These are phyloP conservation scores for Eupithecia centaureata DNA, from an alignment of 2,888 invertebrate species.

Conservation along the genomic window DNA sequence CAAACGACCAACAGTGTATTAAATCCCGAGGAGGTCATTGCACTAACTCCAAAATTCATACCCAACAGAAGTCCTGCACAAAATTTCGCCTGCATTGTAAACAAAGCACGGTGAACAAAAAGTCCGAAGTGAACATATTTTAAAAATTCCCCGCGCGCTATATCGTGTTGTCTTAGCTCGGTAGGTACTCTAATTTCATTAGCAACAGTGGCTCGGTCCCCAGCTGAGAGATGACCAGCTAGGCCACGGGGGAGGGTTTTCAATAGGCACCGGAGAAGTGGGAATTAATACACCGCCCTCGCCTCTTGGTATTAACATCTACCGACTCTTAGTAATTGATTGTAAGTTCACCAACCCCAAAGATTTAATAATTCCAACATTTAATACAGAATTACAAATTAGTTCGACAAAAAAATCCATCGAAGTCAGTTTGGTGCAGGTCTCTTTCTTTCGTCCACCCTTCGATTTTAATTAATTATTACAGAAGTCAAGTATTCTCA, in stretches of 20 bases:
- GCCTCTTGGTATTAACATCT: neutral
- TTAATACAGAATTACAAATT: neutral
- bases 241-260: neutral
- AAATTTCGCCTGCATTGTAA: slow-evolving; percentile 46
- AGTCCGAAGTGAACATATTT: slow-evolving; percentile 46
- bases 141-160: slow-evolving; percentile 55
- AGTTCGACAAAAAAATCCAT: neutral
- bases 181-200: slow-evolving; percentile 64
- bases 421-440: too few species aligned
- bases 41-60: slow-evolving; percentile 21
- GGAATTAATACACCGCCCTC: neutral
- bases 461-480: too few species aligned
- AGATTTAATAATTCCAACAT: neutral
- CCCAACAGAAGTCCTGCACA: slow-evolving; percentile 42
- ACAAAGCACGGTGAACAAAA: slow-evolving; percentile 43
- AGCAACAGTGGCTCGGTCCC: slow-evolving; percentile 50
- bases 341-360: neutral
- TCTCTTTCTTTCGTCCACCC: too few species aligned
- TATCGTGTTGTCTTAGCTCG: slow-evolving; percentile 61
- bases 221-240: slow-evolving; percentile 39
- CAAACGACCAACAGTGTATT: slow-evolving; percentile 7
- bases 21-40: slow-evolving; percentile 17
- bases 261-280: neutral
- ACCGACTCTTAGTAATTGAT: neutral
- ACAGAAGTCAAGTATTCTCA: too few species aligned